phyloP scores from a whole-genome alignment of 2,113 vertebrate genomes.

The Odontophorus gujanensis region DNA sequence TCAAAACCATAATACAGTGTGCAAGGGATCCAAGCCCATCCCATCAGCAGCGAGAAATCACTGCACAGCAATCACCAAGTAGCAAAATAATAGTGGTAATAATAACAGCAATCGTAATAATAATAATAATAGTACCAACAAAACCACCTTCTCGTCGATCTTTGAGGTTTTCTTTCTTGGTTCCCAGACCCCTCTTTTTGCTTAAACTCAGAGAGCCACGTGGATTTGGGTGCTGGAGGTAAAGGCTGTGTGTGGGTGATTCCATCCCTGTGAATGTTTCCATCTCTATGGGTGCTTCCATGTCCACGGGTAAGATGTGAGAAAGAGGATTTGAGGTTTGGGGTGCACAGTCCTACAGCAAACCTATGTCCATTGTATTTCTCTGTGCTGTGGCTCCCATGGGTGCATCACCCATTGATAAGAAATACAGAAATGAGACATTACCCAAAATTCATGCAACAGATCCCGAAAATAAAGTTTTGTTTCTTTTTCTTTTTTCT shows the following conservation, averaged over 20 bases:
- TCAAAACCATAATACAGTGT: not conserved
- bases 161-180: rapidly evolving
- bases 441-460: not conserved
- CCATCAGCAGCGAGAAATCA: not conserved
- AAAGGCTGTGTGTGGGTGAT: not conserved
- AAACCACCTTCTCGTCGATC: not conserved
- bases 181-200: not conserved
- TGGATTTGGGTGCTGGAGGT: not conserved
- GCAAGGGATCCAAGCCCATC: too few species aligned
- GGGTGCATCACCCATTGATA: rapidly evolving
- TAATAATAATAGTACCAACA: not conserved
- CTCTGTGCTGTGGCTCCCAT: not conserved
- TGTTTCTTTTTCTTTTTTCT: too few species aligned
- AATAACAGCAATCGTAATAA: not conserved
- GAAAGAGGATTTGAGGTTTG: not conserved
- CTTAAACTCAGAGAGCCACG: rapidly evolving
- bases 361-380: rapidly evolving
- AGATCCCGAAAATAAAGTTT: too few species aligned
- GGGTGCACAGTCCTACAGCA: rapidly evolving
- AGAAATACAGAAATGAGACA: rapidly evolving
- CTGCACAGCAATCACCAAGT: not conserved
- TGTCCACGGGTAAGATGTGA: rapidly evolving
- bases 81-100: not conserved
- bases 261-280: not conserved
- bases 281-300: rapidly evolving